Evolutionary conservation across 2,113 vertebrate species (phyloP).

Genomic region (Anarrhichthys ocellatus): DNA sequence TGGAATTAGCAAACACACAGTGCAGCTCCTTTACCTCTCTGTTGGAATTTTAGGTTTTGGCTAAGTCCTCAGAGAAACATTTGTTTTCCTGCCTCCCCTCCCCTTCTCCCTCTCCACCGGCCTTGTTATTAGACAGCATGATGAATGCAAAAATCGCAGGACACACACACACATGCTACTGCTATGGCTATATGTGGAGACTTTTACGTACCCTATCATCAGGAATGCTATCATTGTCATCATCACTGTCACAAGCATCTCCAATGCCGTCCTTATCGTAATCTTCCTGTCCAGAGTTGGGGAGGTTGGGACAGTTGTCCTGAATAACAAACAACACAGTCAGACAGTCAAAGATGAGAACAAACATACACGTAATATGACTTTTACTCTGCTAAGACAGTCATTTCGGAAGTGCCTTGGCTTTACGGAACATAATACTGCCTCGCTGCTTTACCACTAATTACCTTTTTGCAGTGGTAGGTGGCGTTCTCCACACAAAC

Average conservation of each 20-base stretch:
- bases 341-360: not conserved
- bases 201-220: constrained; percentile 90
- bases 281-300: constrained; percentile 99
- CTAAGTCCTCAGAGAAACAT: constrained; percentile 61
- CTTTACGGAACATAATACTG: not conserved
- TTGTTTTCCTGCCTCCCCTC: constrained; percentile 68
- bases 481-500: constrained; percentile 97
- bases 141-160: constrained; percentile 54
- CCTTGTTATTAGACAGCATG: constrained; percentile 50
- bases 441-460: not conserved
- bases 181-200: not conserved
- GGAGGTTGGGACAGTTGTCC: constrained; percentile 99
- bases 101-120: constrained; percentile 16
- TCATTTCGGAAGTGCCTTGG: not conserved
- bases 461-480: constrained; percentile 98
- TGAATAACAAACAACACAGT: constrained; percentile 68
- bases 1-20: constrained; percentile 71
- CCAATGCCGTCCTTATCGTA: constrained; percentile 97
- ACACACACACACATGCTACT: not conserved
- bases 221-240: constrained; percentile 94
- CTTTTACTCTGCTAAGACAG: not conserved
- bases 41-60: constrained; percentile 79
- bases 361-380: constrained; percentile 5
- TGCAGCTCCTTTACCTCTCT: constrained; percentile 66
- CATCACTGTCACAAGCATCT: constrained; percentile 95